Conservation (phyloP, 2,888 invertebrate genomes). For the Zhengitettix transpicula region DNA sequence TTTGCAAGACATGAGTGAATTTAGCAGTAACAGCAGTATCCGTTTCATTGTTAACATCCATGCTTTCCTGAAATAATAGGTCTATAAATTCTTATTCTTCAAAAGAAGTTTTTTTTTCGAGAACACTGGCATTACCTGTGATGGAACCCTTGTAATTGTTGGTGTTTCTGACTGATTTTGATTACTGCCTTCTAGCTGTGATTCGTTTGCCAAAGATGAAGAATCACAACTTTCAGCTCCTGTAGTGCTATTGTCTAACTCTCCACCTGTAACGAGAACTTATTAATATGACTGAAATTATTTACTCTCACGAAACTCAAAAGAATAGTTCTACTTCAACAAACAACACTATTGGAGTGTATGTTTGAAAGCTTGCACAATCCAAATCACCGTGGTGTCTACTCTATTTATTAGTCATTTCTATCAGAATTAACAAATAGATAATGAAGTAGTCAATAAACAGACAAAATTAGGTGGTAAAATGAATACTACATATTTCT, state of each 20-base stretch:
- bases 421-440: too few relatives aligned
- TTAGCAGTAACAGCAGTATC: slow-evolving; percentile 73
- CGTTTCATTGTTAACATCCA: slow-evolving; percentile 38
- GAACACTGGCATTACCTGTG: slow-evolving; percentile 18
- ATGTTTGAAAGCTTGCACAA: too few relatives aligned
- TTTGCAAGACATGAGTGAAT: slow-evolving; percentile 90
- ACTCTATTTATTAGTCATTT: too few relatives aligned
- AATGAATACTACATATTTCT: too few relatives aligned
- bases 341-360: too few relatives aligned
- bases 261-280: slow-evolving; percentile 12
- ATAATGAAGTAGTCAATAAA: too few relatives aligned
- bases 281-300: background rate
- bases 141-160: slow-evolving; percentile 22
- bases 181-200: slow-evolving; percentile 2
- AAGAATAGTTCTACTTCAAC: too few relatives aligned
- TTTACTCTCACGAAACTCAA: background rate
- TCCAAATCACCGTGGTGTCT: too few relatives aligned
- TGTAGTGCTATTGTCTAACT: slow-evolving; percentile 10
- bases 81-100: background rate
- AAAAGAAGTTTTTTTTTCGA: background rate
- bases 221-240: slow-evolving; percentile 3
- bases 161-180: slow-evolving; percentile 16
- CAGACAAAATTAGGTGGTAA: too few relatives aligned
- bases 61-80: slow-evolving; percentile 22
- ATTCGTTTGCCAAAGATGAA: slow-evolving; percentile 2